phyloP scores from a whole-genome alignment of 1,140 invertebrate species.

The Zophobas morio region DNA sequence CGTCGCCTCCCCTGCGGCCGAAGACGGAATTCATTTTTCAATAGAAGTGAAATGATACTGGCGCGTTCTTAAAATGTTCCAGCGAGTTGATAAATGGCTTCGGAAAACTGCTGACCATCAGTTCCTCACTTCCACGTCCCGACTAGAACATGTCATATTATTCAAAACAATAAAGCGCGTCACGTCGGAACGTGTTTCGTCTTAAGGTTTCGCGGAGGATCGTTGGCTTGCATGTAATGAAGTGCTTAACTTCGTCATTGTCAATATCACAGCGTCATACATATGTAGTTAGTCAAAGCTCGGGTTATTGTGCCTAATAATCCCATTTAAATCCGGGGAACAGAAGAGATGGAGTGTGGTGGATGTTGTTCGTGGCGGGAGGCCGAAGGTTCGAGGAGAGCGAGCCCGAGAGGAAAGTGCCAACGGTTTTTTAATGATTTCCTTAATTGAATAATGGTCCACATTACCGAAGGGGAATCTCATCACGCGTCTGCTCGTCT shows the following conservation, averaged over 20 bases:
- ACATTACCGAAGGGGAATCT: too few relatives aligned
- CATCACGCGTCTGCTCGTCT: too few relatives aligned
- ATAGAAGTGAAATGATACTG: constrained; percentile 23
- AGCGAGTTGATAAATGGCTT: background rate
- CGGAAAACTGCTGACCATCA: constrained; percentile 21
- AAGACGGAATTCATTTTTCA: constrained; percentile 38
- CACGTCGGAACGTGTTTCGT: constrained; percentile 39
- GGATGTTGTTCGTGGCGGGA: background rate
- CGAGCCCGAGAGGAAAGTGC: too few relatives aligned
- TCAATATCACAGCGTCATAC: constrained; percentile 46
- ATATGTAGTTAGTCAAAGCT: constrained; percentile 47
- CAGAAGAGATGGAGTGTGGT: constrained; percentile 36
- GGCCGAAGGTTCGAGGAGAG: too few relatives aligned
- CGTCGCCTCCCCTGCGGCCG: constrained; percentile 10
- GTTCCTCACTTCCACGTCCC: constrained; percentile 1
- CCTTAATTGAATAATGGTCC: too few relatives aligned
- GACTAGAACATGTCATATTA: constrained; percentile 30
- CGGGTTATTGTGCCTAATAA: constrained; percentile 46
- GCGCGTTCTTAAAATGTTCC: constrained; percentile 21
- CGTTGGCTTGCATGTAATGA: constrained; percentile 46
- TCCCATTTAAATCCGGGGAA: constrained; percentile 45
- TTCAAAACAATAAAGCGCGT: constrained; percentile 37
- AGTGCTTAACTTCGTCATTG: constrained; percentile 44
- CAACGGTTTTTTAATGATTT: too few relatives aligned
- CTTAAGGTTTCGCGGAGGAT: constrained; percentile 36